These are phyloP conservation scores for Embiotoca jacksoni DNA, from an alignment of 2,113 vertebrate genomes.

Conservation along the genomic window DNA sequence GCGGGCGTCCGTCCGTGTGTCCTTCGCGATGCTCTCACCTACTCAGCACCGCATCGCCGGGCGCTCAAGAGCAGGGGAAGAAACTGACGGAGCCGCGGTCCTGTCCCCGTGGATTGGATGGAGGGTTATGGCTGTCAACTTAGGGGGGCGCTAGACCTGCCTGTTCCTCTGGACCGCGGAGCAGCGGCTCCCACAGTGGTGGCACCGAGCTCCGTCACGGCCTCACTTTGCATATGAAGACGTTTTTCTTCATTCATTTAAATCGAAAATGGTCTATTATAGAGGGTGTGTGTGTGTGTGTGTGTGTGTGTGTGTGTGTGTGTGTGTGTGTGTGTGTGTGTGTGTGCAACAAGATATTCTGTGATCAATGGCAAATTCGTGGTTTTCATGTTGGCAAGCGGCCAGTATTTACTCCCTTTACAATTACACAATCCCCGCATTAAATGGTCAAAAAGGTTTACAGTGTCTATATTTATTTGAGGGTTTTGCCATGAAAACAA, in stretches of 20 bases:
- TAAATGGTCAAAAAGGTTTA: too few species aligned
- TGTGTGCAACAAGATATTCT: too few species aligned
- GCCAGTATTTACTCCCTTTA: too few species aligned
- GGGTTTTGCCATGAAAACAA: too few species aligned
- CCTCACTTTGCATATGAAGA: neutral
- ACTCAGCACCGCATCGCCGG: slow-evolving; percentile 78
- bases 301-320: too few species aligned
- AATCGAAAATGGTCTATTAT: neutral
- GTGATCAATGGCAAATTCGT: neutral
- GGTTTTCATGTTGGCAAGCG: too few species aligned
- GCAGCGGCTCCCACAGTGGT: slow-evolving; percentile 8
- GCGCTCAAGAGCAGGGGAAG: slow-evolving; percentile 66
- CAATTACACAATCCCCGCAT: too few species aligned
- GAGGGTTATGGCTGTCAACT: slow-evolving; percentile 57
- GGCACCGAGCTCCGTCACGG: neutral
- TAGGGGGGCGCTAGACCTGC: slow-evolving; percentile 66
- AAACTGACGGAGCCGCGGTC: slow-evolving; percentile 69
- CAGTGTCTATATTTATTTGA: too few species aligned
- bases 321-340: too few species aligned
- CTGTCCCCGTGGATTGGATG: slow-evolving; percentile 69
- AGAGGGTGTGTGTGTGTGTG: neutral
- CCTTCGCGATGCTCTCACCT: slow-evolving; percentile 78
- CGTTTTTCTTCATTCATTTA: neutral
- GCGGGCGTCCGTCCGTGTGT: slow-evolving; percentile 61
- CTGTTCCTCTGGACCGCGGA: slow-evolving; percentile 17